A percentile compares a stretch with the other conserved stretches of the same genome.
These are phyloP conservation scores for Microtus pennsylvanicus DNA, from an alignment of 2,113 vertebrate species.

Conservation along the genomic window DNA sequence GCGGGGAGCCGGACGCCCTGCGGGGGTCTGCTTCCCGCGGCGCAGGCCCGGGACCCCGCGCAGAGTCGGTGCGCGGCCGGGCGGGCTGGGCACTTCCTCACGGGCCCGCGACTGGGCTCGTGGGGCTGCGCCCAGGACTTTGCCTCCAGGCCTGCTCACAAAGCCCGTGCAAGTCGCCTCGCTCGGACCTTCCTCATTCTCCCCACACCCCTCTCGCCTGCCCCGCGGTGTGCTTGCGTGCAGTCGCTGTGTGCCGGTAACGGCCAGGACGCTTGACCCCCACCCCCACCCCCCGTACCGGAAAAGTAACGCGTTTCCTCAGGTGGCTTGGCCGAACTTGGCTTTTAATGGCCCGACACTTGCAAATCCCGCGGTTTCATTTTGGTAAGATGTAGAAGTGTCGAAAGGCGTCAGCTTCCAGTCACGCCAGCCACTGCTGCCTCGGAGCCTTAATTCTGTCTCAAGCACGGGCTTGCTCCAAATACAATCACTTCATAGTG, in stretches of 20 bases:
- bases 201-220: background rate
- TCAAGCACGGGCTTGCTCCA: background rate
- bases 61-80: background rate
- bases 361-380: background rate
- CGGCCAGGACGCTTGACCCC: constrained; percentile 16
- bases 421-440: background rate
- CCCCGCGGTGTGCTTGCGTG: background rate
- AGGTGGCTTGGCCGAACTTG: background rate
- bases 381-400: constrained; percentile 36
- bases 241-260: constrained; percentile 44
- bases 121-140: constrained; percentile 40
- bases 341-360: background rate
- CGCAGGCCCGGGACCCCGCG: background rate
- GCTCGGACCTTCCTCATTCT: constrained; percentile 63
- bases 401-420: background rate
- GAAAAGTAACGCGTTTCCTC: constrained; percentile 21
- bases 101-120: background rate
- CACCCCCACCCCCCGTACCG: background rate
- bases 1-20: background rate
- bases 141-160: constrained; percentile 75
- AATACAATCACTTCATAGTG: constrained; percentile 30
- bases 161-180: background rate
- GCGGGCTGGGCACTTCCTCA: constrained; percentile 52
- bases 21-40: background rate
- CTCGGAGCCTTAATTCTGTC: background rate